Base-by-base conservation (phyloP, 2,797 vertebrate species). In the Cygnus olor region DNA sequence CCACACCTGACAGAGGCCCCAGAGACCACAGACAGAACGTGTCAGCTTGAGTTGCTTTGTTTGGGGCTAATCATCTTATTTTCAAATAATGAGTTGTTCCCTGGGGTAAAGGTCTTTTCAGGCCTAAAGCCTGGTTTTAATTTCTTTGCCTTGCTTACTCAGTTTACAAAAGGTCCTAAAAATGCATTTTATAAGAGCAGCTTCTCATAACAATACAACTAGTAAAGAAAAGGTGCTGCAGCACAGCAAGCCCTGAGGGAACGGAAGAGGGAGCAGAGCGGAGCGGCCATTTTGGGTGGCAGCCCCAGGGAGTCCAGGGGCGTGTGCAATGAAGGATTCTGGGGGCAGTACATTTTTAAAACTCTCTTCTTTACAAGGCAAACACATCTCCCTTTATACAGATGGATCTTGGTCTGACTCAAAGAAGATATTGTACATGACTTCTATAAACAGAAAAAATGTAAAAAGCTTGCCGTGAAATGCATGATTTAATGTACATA, bases 401-500 rank as follows among this genome's bases (percentile, higher is more conserved):
- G 85, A 87, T 79, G 87, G 81, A 70, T 89, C 64, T 54, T 20
- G 60, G 14, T 14, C 45, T 96, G 91, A 93, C 69, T 91, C 89
- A 92, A 24, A 53, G 54, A 78, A 88, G 72, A 60, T 77, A 51
- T 85, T 69, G 80, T 91, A 30, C 49, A 44, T 20, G 74, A 16
- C 38, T 91, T 71, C 78, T 85, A 61, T 77, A 95, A 91, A 81
- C 89, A 94, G 76, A 32, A 54, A 79, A 47, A 80, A 88, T 28
- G 17, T 63, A 74, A 73, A 84, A 92, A 61, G 58, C 80, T 65
- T 93, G 40, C 73, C 45, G 58, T 2, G 1, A 80, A 90, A 57
- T 63, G 54, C 34, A 51, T 78, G 93, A 88, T 80, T 95, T 96
- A 96, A 93, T 85, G 87, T 93, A 93, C 66, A 38, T 82, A 44